Evolutionary conservation across 2,888 invertebrate species (phyloP), one percentile per base, ranked within the genome.

Genomic region (Podotricha telesiphe): DNA sequence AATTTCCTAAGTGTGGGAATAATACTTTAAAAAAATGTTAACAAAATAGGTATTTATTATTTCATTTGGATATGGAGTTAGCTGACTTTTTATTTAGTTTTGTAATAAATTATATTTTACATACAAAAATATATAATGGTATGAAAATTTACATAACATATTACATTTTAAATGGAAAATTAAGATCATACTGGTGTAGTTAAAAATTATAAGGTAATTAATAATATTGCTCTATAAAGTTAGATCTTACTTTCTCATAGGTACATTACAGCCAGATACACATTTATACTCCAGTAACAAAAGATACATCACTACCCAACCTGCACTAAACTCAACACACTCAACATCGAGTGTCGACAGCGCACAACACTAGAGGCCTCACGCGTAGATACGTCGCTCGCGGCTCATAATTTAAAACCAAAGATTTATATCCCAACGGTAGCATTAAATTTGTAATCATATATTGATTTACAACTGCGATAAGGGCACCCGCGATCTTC

Each of bases 371-470:
- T 91, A 91, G 91, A 91, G 91, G 90, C 87, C 91, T 89, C 91
- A 89, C 91, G 91, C 91, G 90, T 89, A 81, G 84, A 86, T 86
- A 83, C 88, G 83, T 85, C 84, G 85, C 87, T 83, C 86, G 91
- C 90, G 89, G 84, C 84, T 89, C 92, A 91, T 92, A 90, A 92
- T 91, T 92, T 91, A 90, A 91, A 91, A 91, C 89, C 82, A 78
- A 87, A 90, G 92, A 93, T 93, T 93, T 93, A 93, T 90, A 87
- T 87, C 83, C 83, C 89, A 91, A 92, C 92, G 88, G 92, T 93
- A 92, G 92, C 92, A 92, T 92, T 92, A 93, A 92, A 93, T 92
- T 92, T 93, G 92, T 93, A 92, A 92, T 93, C 91, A 91, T 91
- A 91, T 92, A 92, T 92, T 92, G 92, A 93, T 93, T 93, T 93